Evolutionary conservation across 2,113 vertebrate genomes (phyloP), one percentile per base, ranked within the genome.

Genomic region (Neogale vison): DNA sequence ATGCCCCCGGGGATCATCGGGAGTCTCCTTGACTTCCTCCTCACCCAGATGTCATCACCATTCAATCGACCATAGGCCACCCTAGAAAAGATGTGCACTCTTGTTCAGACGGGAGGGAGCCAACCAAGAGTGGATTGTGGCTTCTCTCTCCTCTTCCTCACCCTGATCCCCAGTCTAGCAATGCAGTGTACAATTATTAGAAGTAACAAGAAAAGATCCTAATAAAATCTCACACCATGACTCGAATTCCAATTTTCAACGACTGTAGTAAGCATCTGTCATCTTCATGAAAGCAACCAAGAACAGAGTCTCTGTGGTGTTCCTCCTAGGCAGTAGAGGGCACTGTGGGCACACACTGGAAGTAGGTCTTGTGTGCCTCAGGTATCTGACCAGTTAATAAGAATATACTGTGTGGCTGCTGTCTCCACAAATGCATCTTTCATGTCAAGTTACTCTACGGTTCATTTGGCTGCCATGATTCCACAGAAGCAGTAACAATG

Each of bases 1-100:
- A 99, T 98, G 50, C 99, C 99, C 79, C 99, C 99, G 0, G 99
- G 99, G 89, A 99, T 98, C 92, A 99, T 98, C 0, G 98, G 99
- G 8, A 99, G 98, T 15, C 99, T 99, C 36, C 98, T 98, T 86
- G 98, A 97, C 0, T 98, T 98, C 94, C 90, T 98, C 82, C 96
- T 97, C 59, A 50, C 12, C 94, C 90, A 88, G 61, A 81, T 8
- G 59, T 52, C n/a, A 21, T 79, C 23, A 42, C 29, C 23, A 12
- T 91, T 82, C 93, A 96, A 86, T 63, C 63, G 90, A 45, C 57
- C 39, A 29, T 97, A 97, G 67, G 90, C 80, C 29, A 86, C 90
- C 93, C 98, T 98, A 72, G 85, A 79, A 80, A 83, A 83, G 59
- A 94, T 1, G 24, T 15, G 12, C 6, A 36, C 0, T 14, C 10